Evolutionary conservation across 1,140 invertebrate species (phyloP).

Genomic region (Rhagoletis pomonella): DNA sequence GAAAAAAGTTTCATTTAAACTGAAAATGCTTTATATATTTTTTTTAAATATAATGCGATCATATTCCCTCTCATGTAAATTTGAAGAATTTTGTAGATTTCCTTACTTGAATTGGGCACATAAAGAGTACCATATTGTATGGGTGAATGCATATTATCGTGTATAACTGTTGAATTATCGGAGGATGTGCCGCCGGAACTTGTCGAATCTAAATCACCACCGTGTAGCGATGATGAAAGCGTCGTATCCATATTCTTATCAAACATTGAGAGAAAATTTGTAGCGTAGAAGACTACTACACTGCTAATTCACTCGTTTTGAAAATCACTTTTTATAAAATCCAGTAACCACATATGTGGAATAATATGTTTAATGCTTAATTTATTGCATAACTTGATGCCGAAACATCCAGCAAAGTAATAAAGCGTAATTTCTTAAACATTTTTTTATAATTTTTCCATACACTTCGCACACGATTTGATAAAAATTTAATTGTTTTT

Average conservation of each 20-base stretch:
- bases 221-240: slow-evolving; percentile 65
- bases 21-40: too few relatives aligned
- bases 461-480: too few relatives aligned
- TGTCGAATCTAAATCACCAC: slow-evolving; percentile 70
- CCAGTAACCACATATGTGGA: background rate
- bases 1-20: too few relatives aligned
- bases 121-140: slow-evolving; percentile 70
- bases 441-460: background rate
- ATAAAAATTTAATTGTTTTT: too few relatives aligned
- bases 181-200: slow-evolving; percentile 72
- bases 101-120: slow-evolving; percentile 70
- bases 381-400: background rate
- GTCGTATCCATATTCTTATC: slow-evolving; percentile 69
- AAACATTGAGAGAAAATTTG: slow-evolving; percentile 62
- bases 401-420: background rate
- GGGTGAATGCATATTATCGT: slow-evolving; percentile 71
- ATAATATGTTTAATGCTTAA: background rate
- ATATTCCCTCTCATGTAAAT: too few relatives aligned
- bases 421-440: background rate
- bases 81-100: too few relatives aligned
- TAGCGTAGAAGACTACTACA: background rate
- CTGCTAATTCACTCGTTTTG: background rate
- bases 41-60: too few relatives aligned
- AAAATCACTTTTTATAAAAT: background rate
- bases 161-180: slow-evolving; percentile 68